Evolutionary conservation across 2,113 vertebrate species (phyloP).

Genomic region (Colistium nudipinnis): DNA sequence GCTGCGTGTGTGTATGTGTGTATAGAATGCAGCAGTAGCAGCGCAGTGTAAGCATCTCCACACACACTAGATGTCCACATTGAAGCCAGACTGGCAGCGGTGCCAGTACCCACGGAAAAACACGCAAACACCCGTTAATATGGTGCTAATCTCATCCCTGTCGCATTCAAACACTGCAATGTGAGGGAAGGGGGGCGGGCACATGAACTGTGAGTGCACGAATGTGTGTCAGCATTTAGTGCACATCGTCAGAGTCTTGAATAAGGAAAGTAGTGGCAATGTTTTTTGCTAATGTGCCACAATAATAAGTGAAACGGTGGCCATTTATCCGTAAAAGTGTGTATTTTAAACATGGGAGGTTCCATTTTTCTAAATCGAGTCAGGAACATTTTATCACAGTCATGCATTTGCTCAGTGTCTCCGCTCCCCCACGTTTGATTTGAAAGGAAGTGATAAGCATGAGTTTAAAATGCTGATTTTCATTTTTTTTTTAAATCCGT

Average conservation of each 20-base stretch:
- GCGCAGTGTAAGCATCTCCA: constrained; percentile 56
- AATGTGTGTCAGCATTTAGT: constrained; percentile 1
- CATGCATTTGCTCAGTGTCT: neutral
- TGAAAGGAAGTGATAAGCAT: neutral
- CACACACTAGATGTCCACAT: constrained; percentile 44
- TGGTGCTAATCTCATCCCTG: constrained; percentile 59
- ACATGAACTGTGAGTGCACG: neutral
- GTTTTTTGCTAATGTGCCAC: neutral
- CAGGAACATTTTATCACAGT: neutral
- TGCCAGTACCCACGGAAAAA: constrained; percentile 51
- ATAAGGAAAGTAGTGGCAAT: neutral
- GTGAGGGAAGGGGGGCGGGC: neutral
- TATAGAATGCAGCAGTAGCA: constrained; percentile 40
- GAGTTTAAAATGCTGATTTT: neutral
- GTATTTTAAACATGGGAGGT: neutral
- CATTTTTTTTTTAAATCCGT: neutral
- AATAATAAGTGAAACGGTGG: neutral
- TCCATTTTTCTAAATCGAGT: neutral
- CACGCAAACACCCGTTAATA: constrained; percentile 57
- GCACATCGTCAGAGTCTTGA: neutral
- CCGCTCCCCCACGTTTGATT: neutral
- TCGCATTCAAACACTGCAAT: constrained; percentile 48
- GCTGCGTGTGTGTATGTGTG: too few species aligned
- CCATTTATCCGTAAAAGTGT: neutral
- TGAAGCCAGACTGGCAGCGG: constrained; percentile 22